These are phyloP conservation scores for Cosmopolites sordidus DNA, from an alignment of 2,888 invertebrate genomes.

Conservation along the genomic window DNA sequence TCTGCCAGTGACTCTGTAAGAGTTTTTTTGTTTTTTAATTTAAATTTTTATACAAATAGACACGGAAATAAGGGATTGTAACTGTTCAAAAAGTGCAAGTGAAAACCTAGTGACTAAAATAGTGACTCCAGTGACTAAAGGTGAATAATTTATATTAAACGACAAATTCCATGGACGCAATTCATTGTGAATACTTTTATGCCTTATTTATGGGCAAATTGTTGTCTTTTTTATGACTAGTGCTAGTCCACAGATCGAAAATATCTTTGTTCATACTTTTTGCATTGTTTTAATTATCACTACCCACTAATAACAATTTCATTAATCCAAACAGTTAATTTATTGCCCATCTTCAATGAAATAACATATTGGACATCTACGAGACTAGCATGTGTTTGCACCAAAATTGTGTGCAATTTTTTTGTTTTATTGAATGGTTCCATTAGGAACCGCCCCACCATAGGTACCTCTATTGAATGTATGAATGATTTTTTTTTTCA, in stretches of 20 bases:
- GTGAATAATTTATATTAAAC: neutral
- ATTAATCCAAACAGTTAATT: neutral
- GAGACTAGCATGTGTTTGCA: conserved; percentile 16
- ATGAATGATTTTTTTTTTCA: conserved; percentile 41
- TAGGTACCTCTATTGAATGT: conserved; percentile 48
- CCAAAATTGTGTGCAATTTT: conserved; percentile 21
- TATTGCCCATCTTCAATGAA: neutral
- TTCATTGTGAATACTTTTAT: neutral
- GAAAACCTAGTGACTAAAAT: conserved; percentile 14
- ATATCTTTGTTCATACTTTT: neutral
- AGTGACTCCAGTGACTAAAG: too few relatives aligned
- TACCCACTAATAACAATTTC: too few relatives aligned
- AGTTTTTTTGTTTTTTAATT: neutral
- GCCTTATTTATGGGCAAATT: neutral
- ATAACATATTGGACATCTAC: conserved; percentile 5
- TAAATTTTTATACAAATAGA: conserved; percentile 1
- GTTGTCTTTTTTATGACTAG: neutral
- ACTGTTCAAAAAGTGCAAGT: conserved; percentile 7
- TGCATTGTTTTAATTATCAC: too few relatives aligned
- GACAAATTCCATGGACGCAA: neutral
- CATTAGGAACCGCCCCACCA: conserved; percentile 45
- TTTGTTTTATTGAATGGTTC: conserved; percentile 39
- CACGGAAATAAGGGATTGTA: neutral
- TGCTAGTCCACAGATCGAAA: neutral
- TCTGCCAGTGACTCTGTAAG: neutral